These are phyloP conservation scores for Corythornis vintsioides DNA, from an alignment of 2,113 vertebrate species.

Conservation along the genomic window DNA sequence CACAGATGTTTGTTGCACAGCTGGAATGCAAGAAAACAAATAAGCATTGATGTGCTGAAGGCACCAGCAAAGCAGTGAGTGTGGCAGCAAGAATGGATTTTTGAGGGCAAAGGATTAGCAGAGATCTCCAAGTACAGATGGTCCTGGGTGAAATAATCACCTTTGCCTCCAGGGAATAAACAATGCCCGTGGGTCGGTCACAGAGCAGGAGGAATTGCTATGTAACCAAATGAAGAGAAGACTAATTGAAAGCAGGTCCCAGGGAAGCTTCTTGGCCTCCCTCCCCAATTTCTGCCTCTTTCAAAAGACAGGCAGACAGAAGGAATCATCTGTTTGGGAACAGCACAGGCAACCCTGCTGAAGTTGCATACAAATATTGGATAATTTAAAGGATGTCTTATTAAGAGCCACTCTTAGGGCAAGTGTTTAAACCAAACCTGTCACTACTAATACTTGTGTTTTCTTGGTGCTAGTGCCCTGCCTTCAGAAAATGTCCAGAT, in stretches of 20 bases:
- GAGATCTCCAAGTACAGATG: conserved; percentile 56
- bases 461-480: background rate
- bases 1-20: background rate
- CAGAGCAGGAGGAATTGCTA: background rate
- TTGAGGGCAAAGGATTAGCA: conserved; percentile 43
- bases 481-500: background rate
- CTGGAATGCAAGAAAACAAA: background rate
- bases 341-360: background rate
- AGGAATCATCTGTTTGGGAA: background rate
- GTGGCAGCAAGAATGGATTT: background rate
- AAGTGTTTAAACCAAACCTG: background rate
- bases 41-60: background rate
- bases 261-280: conserved; percentile 33
- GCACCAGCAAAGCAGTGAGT: background rate
- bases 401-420: background rate
- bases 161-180: background rate
- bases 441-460: background rate
- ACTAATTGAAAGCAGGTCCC: conserved; percentile 17
- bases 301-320: too few relatives aligned
- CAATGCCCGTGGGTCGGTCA: background rate
- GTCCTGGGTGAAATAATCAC: conserved; percentile 42
- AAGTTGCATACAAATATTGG: background rate
- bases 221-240: background rate
- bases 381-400: background rate
- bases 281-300: background rate